phyloP scores from a whole-genome alignment of 2,113 vertebrate genomes.

The Danionella cerebrum region DNA sequence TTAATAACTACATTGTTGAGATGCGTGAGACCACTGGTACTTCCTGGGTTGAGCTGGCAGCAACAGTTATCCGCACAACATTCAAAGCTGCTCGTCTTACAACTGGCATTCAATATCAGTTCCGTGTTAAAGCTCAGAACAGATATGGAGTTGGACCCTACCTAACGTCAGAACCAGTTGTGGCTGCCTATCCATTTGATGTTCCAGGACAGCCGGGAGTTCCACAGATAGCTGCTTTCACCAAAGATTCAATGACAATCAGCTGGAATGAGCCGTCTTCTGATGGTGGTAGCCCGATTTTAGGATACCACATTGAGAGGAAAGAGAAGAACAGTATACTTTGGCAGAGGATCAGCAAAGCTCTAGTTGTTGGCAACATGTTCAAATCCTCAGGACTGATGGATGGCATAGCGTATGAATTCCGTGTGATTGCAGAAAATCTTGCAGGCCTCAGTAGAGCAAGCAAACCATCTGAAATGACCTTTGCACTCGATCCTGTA shows the following conservation, averaged over 20 bases:
- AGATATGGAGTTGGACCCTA: constrained; percentile 85
- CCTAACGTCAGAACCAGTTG: constrained; percentile 73
- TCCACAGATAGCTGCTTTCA: constrained; percentile 80
- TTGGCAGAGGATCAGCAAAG: constrained; percentile 90
- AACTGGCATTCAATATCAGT: constrained; percentile 90
- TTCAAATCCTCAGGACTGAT: constrained; percentile 90
- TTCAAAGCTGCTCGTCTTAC: constrained; percentile 87
- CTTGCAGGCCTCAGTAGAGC: constrained; percentile 91
- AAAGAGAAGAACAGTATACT: constrained; percentile 95
- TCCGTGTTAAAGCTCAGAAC: constrained; percentile 96
- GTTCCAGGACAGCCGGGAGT: constrained; percentile 88
- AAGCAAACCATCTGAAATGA: constrained; percentile 86
- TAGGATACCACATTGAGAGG: constrained; percentile 92
- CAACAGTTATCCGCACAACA: constrained; percentile 92
- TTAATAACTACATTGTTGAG: constrained; percentile 94
- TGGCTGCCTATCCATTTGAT: constrained; percentile 93
- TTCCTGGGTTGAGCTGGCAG: constrained; percentile 86
- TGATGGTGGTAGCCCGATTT: constrained; percentile 89
- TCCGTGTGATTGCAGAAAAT: constrained; percentile 92
- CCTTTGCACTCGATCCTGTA: constrained; percentile 86
- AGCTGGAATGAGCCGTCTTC: constrained; percentile 91
- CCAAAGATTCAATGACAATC: constrained; percentile 86
- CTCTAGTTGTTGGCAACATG: constrained; percentile 83
- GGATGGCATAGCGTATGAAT: constrained; percentile 92
- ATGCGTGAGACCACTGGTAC: constrained; percentile 92